phyloP scores from a whole-genome alignment of 1,140 invertebrate genomes.

The Drosophila tropicalis region DNA sequence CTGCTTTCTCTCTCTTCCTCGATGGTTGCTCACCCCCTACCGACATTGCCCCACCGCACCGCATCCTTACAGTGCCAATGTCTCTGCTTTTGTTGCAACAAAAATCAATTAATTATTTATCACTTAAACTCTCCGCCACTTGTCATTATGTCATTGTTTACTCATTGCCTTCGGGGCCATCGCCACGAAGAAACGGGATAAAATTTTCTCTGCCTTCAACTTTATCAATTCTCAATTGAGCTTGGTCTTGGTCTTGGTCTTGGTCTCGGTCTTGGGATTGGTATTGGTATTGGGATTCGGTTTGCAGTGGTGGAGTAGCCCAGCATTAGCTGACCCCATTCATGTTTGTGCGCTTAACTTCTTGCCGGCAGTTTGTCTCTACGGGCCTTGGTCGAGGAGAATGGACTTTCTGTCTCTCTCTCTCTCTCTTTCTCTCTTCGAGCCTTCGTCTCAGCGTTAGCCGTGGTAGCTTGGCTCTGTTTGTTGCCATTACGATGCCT shows the following conservation, averaged over 20 bases:
- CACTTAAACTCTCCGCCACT: constrained; percentile 83
- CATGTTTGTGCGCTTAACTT: constrained; percentile 75
- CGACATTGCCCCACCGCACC: constrained; percentile 15
- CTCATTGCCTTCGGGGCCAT: constrained; percentile 64
- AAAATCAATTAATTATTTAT: constrained; percentile 83
- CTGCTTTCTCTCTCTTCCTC: constrained; percentile 11
- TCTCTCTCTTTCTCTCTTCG: background rate
- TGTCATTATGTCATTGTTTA: constrained; percentile 83
- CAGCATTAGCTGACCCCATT: constrained; percentile 77
- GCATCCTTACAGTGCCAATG: background rate
- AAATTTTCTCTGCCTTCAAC: constrained; percentile 56
- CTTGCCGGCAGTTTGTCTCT: constrained; percentile 73
- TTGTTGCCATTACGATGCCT: constrained; percentile 26
- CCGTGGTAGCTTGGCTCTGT: background rate
- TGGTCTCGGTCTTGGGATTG: constrained; percentile 9
- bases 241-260: constrained; percentile 18
- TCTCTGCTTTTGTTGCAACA: constrained; percentile 75
- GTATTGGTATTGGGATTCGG: constrained; percentile 17
- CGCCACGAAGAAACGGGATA: constrained; percentile 41
- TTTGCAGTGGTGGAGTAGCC: constrained; percentile 33
- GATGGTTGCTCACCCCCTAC: constrained; percentile 17
- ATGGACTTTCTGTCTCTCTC: constrained; percentile 2
- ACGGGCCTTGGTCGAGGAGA: constrained; percentile 54
- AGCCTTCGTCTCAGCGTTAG: background rate
- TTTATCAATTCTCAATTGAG: constrained; percentile 83